Base-by-base conservation (phyloP, 2,113 vertebrate species). In the Corythornis cristatus region DNA sequence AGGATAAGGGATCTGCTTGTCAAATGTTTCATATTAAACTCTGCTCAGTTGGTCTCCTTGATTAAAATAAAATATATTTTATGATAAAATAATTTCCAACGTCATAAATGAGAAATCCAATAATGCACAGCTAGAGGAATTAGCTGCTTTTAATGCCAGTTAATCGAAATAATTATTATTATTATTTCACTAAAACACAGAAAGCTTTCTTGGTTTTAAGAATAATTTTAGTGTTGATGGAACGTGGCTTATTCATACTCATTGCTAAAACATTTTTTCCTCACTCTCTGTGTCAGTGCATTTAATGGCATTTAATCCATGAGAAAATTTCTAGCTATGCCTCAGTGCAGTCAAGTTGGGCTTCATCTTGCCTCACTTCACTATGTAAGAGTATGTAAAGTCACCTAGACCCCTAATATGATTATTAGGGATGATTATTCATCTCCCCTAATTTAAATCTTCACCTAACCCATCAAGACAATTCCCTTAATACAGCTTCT, bases 91-190 rank as follows among this genome's bases (percentile, higher is more conserved):
- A 2, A 71, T 79, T 92, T 93, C 87, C 48, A 92, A 93, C 64
- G 75, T 86, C 50, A 74, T 86, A 86, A 88, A 77, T 70, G 58
- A 85, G 19, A 92, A 76, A 70, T 23, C 15, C 8, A 86, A 33
- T 37, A 57, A 65, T 46, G 68, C 40, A 9, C n/a, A 84, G 18
- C 21, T 68, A 86, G 45, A 93, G 53, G 57, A 88, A 71, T 6
- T 21, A 76, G 12, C 9, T 50, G 25, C 2, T 21, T 76, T 90
- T 42, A 40, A n/a, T 72, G 40, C 5, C 48, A 62, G 72, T 75
- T 88, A 40, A 95, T 25, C 13, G 35, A 68, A 65, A 61, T 60
- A 72, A 76, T 76, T 95, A 46, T 62, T 70, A 91, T 64, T 67
- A 91, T 64, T 67, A 42, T 58, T 22, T 73, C 76, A 12, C 28